Percentiles rank a stretch among this genome's conserved stretches.
Conservation (phyloP, 2,113 vertebrate genomes). For the Chitala chitala region DNA sequence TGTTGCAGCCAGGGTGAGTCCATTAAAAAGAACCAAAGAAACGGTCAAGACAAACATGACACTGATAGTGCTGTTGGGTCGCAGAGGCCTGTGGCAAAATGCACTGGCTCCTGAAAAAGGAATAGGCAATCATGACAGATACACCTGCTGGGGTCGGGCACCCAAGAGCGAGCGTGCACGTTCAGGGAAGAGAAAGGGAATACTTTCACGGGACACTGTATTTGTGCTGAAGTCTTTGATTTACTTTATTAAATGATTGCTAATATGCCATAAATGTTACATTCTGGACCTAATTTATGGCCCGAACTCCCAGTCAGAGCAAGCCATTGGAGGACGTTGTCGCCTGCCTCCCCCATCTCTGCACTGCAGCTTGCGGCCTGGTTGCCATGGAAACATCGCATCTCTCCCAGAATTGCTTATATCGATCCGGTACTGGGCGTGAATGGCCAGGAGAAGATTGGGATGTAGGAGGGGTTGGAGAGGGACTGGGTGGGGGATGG, state of each 20-base stretch:
- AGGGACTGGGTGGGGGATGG: not conserved
- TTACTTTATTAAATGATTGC: not conserved
- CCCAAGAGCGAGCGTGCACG: no score
- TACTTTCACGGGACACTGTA: not conserved
- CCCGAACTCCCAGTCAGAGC: constrained; percentile 66
- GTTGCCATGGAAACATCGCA: constrained; percentile 96
- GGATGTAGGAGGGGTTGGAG: not conserved
- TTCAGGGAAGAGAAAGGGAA: no score
- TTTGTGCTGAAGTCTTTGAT: not conserved
- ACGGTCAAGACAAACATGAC: no score
- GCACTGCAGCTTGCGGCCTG: constrained; percentile 81
- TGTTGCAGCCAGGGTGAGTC: no score
- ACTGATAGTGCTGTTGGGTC: no score
- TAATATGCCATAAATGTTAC: not conserved
- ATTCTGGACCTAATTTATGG: constrained; percentile 39
- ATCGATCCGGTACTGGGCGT: constrained; percentile 93
- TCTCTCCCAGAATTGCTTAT: constrained; percentile 96
- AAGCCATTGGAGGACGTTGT: constrained; percentile 71
- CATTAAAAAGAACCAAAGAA: no score
- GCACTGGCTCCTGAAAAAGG: no score
- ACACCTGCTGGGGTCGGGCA: no score
- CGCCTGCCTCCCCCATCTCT: constrained; percentile 71
- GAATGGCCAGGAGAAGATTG: constrained; percentile 83
- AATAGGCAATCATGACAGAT: no score
- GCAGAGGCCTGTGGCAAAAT: no score